phyloP scores from a whole-genome alignment of 2,888 invertebrate genomes.

The Choristoneura rosaceana region DNA sequence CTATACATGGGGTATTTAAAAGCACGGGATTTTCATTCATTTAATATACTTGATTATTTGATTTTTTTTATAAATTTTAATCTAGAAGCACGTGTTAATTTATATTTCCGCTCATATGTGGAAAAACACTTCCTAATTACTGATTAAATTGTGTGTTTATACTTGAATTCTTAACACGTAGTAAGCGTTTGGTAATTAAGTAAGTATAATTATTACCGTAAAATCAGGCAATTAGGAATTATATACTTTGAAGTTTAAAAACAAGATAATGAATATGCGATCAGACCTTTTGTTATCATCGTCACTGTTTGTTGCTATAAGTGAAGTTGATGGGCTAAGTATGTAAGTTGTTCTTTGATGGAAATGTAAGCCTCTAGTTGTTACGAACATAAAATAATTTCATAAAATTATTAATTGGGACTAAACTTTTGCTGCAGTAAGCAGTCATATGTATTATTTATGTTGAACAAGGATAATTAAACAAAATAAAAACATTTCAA shows the following conservation, averaged over 20 bases:
- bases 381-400: not conserved
- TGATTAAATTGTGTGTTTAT: conserved; percentile 21
- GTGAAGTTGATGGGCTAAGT: not conserved
- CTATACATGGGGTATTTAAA: no score
- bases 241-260: not conserved
- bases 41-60: not conserved
- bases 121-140: conserved; percentile 24
- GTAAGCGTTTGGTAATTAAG: conserved; percentile 13
- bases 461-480: not conserved
- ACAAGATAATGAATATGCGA: not conserved
- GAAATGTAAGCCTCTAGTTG: not conserved
- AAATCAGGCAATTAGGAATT: conserved; percentile 19
- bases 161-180: conserved; percentile 1
- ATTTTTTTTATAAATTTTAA: not conserved
- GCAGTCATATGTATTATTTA: not conserved
- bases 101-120: conserved; percentile 15
- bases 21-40: no score
- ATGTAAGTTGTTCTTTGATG: not conserved
- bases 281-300: not conserved
- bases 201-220: conserved; percentile 22
- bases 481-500: not conserved
- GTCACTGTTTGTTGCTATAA: not conserved
- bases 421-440: no score
- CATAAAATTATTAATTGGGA: not conserved
- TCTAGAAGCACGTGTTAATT: conserved; percentile 6